Conservation (phyloP, 2,797 vertebrate genomes). For the Parambassis ranga region DNA sequence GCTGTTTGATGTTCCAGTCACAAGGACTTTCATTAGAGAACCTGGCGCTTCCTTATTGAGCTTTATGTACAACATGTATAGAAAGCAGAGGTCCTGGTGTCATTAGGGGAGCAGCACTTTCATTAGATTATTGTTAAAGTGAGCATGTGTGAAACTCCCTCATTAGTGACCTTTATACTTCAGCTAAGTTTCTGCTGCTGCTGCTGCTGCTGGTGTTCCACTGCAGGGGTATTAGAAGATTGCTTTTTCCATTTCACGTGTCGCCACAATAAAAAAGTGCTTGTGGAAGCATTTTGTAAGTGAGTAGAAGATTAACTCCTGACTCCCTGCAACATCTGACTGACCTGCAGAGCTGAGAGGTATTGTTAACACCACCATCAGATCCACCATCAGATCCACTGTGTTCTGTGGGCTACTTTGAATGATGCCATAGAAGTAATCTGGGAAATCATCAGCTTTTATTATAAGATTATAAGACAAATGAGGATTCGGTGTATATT, state of each 20-base stretch:
- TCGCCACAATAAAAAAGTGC: slow-evolving; percentile 56
- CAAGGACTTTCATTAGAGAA: slow-evolving; percentile 23
- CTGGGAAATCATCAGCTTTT: no score
- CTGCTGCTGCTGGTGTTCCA: slow-evolving; percentile 19
- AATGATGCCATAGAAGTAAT: neutral
- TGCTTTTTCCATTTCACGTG: slow-evolving; percentile 50
- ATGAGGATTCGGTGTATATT: no score
- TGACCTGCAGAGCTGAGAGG: slow-evolving; percentile 19
- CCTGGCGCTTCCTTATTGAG: neutral
- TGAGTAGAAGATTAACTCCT: slow-evolving; percentile 50
- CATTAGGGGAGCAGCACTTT: slow-evolving; percentile 22
- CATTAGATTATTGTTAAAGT: slow-evolving; percentile 40
- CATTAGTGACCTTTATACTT: slow-evolving; percentile 42
- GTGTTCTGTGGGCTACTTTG: neutral
- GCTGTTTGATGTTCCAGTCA: slow-evolving; percentile 18
- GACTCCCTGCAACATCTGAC: slow-evolving; percentile 7
- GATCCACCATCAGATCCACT: no score
- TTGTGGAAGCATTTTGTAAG: slow-evolving; percentile 52
- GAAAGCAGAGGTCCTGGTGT: neutral
- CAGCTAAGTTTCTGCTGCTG: slow-evolving; percentile 30
- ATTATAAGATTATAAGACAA: no score
- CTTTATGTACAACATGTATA: slow-evolving; percentile 1
- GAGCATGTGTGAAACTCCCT: slow-evolving; percentile 32
- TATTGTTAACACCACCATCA: neutral
- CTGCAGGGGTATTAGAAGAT: slow-evolving; percentile 45